Evolutionary conservation across 1,140 invertebrate species (phyloP).

Genomic region (Ylistrum balloti): DNA sequence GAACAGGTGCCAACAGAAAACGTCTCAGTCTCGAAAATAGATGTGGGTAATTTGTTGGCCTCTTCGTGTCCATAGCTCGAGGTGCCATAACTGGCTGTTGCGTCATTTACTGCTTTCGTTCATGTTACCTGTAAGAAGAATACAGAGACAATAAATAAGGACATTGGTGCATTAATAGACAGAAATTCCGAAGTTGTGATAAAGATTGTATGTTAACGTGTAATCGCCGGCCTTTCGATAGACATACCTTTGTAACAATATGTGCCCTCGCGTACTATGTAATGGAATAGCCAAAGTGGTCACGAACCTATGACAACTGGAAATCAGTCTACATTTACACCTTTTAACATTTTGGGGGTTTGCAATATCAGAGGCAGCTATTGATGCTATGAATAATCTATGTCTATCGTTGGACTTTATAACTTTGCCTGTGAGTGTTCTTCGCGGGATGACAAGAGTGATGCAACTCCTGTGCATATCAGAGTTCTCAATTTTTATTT

Average conservation of each 20-base stretch:
- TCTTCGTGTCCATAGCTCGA: background rate
- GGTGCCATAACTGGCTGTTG: background rate
- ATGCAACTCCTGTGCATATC: too few relatives aligned
- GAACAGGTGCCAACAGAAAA: background rate
- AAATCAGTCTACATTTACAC: too few relatives aligned
- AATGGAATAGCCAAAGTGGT: background rate
- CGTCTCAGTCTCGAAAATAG: background rate
- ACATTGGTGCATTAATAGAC: background rate
- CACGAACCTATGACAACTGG: background rate
- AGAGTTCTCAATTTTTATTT: too few relatives aligned
- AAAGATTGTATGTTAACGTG: background rate
- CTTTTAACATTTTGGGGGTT: too few relatives aligned
- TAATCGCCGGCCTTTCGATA: background rate
- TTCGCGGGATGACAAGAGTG: too few relatives aligned
- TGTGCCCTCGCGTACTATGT: background rate
- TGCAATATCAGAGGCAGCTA: too few relatives aligned
- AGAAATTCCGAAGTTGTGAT: background rate
- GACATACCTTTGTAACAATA: background rate
- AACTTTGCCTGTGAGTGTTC: too few relatives aligned
- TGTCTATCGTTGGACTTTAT: too few relatives aligned
- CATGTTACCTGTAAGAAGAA: background rate
- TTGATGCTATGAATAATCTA: too few relatives aligned
- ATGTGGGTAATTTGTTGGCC: background rate
- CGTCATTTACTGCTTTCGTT: background rate
- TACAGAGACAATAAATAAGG: background rate